These are phyloP conservation scores for Agrochola lota DNA, from an alignment of 2,888 invertebrate species.

Conservation along the genomic window DNA sequence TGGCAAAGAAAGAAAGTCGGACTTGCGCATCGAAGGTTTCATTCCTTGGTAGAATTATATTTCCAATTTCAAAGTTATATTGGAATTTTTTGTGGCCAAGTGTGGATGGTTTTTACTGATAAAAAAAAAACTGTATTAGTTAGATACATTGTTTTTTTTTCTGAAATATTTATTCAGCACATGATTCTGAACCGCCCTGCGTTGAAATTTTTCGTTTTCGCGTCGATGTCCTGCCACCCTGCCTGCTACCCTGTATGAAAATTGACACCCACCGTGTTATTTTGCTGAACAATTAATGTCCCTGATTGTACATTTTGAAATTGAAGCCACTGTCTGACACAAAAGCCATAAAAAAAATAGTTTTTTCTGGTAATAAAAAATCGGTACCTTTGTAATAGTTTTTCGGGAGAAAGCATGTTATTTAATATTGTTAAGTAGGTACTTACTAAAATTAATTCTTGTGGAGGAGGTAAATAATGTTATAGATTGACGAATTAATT, in stretches of 20 bases:
- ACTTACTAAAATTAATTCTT: conserved; percentile 1
- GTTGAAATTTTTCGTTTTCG: no score
- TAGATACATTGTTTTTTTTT: not conserved
- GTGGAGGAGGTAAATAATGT: no score
- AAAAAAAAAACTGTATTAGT: not conserved
- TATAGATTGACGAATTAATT: no score
- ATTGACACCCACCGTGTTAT: no score
- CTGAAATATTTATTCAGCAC: not conserved
- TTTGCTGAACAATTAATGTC: no score
- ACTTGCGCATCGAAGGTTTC: not conserved
- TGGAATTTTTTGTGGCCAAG: not conserved
- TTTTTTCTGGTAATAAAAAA: conserved; percentile 6
- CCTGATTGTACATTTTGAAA: no score
- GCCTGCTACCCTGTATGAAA: no score
- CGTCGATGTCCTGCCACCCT: no score
- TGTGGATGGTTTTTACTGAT: not conserved
- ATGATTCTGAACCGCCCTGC: no score
- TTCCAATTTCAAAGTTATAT: not conserved
- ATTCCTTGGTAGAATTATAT: not conserved
- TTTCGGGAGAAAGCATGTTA: not conserved
- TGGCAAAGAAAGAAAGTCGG: no score
- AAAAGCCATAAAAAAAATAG: no score
- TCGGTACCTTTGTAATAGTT: not conserved
- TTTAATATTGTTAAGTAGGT: not conserved
- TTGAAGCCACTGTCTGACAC: no score